Evolutionary conservation across 2,888 invertebrate species (phyloP), one percentile per base, ranked within the genome.

Genomic region (Meloe dianella): DNA sequence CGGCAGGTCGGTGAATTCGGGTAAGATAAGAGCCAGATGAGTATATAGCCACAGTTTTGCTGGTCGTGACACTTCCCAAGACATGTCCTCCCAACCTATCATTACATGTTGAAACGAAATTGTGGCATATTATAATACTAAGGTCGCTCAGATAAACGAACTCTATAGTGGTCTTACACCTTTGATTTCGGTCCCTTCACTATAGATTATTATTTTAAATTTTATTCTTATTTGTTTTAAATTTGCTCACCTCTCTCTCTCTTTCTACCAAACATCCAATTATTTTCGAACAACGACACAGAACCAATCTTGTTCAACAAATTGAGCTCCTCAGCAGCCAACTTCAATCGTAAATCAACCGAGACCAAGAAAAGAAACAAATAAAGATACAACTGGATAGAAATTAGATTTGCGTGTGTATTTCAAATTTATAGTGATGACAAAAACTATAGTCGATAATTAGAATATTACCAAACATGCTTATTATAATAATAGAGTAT

Each of bases 61-160:
- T 57, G 76, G 77, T 78, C 79, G 79, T 79, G 79, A 79, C 79
- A 79, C 77, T 78, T 77, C 74, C 74, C 76, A 70, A 75, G 77
- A 77, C 78, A 77, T 77, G 75, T 77, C 73, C 75, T 69, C n/a
- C 74, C 73, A 79, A 78, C 77, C 78, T 79, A 80, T 80, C 77
- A 80, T 80, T 80, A 80, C 76, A 72, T 77, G 78, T 77, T 78
- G 77, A 77, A 79, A 78, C 78, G 69, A 78, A 80, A 79, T 78
- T 79, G 79, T 77, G 76, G 77, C 77, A 74, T 77, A 78, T 78
- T 78, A 79, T 78, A 78, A 75, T 72, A 73, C 71, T 74, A 75
- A 77, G 77, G 77, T 77, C 78, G 76, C 72, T 74, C 73, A 73
- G 74, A 76, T 73, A 75, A 73, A 73, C 73, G 71, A 72, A 74